Base-by-base conservation (phyloP, 2,888 invertebrate species). In the Agonopterix alstromeriana region DNA sequence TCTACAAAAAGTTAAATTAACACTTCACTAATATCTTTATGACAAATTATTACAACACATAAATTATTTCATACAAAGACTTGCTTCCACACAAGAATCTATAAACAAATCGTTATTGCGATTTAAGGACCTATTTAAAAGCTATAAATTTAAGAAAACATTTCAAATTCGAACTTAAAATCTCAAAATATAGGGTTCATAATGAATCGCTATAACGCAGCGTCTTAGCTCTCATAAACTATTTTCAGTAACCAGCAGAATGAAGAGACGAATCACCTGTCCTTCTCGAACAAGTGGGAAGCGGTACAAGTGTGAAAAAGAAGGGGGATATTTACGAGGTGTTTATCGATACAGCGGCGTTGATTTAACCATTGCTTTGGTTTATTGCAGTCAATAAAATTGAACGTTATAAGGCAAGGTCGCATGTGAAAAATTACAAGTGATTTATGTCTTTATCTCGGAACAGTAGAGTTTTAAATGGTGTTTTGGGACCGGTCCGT, bases 321-420 rank as follows among this genome's bases (percentile, higher is more conserved):
- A 81, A 51, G 48, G 58, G 43, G 42, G 57, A 83, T 78, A 82
- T 85, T 82, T 82, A 85, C 79, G 83, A 85, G 77, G 82, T 86
- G 86, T 82, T 82, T 84, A 82, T 83, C 82, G 82, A 85, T 85
- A 84, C 78, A 76, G 74, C 72, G 76, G 85, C 78, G 86, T 81
- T 86, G 87, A 86, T 87, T 83, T 85, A 86, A 86, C 82, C 85
- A 88, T 85, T 86, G 82, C 83, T 81, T 85, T 87, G 75, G 82
- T 87, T 84, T 86, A 88, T 88, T 83, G 82, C 81, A 84, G 82
- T 83, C 87, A 84, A 87, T 88, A 88, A 88, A 88, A 85, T 83
- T 87, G 79, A 85, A 79, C 78, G 84, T 84, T 89, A 89, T 85
- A 85, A 89, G 86, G 80, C 88, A 89, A 89, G 88, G 89, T 82